These are phyloP conservation scores for Pachycephala philippinensis DNA, from an alignment of 2,113 vertebrate species.

Conservation along the genomic window DNA sequence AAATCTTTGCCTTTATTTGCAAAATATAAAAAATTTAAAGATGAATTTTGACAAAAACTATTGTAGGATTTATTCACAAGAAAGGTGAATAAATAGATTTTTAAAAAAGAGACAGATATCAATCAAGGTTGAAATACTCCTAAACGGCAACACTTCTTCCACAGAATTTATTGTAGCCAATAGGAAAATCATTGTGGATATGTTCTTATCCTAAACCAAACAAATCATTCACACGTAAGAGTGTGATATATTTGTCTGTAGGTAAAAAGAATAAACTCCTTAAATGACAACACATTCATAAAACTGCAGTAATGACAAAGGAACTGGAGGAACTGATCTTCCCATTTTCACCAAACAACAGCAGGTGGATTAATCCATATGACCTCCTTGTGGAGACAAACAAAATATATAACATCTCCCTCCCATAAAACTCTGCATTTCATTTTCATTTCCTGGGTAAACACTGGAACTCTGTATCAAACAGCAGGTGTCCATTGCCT, in stretches of 20 bases:
- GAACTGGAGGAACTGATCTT: not conserved
- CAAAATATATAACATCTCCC: not conserved
- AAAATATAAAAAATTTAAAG: not conserved
- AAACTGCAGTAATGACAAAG: not conserved
- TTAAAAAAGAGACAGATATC: not conserved
- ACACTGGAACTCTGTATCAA: not conserved
- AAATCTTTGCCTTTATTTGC: not conserved
- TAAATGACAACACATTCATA: not conserved
- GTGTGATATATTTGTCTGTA: not conserved
- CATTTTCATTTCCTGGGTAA: not conserved
- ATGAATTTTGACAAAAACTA: not conserved
- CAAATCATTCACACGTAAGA: not conserved
- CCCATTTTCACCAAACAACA: not conserved
- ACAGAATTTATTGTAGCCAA: not conserved
- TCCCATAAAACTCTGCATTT: not conserved
- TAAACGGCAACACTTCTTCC: not conserved
- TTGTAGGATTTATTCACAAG: not conserved
- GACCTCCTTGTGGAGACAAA: not conserved
- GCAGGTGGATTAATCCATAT: not conserved
- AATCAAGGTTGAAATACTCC: not conserved
- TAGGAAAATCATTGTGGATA: not conserved
- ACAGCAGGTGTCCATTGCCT: not conserved
- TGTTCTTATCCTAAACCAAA: conserved; percentile 1
- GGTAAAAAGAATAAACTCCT: not conserved
- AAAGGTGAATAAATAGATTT: not conserved